Evolutionary conservation across 53 echinoderm and acorn worm species (phyloP).

Genomic region (Paracentrotus lividus): DNA sequence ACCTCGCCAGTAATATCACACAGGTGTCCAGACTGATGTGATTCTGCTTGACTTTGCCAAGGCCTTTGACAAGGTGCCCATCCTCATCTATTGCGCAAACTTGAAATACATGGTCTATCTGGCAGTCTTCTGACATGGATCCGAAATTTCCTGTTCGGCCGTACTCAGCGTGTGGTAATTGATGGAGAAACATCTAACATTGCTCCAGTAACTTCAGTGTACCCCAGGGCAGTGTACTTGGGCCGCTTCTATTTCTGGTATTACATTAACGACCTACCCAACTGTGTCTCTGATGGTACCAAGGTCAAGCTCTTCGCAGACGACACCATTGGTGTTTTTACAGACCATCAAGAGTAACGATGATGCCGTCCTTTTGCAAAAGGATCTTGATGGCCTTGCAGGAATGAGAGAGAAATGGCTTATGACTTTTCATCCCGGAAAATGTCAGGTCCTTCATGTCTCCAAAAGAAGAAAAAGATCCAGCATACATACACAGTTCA

Average conservation of each 20-base stretch:
- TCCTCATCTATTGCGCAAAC: conserved; percentile 29
- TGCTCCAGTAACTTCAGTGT: conserved; percentile 53
- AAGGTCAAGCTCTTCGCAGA: conserved; percentile 69
- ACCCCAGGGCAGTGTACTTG: conserved; percentile 66
- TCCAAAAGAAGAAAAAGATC: too few species aligned
- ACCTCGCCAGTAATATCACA: background rate
- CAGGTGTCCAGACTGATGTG: too few species aligned
- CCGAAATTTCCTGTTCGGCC: conserved; percentile 46
- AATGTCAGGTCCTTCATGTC: too few species aligned
- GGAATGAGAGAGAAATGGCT: too few species aligned
- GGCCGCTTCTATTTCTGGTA: conserved; percentile 66
- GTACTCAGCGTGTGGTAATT: conserved; percentile 62
- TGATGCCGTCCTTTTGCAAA: too few species aligned
- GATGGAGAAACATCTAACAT: conserved; percentile 52
- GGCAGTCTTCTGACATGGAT: conserved; percentile 59
- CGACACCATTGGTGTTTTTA: too few species aligned
- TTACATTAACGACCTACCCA: conserved; percentile 69
- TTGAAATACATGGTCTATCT: conserved; percentile 60
- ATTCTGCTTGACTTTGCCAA: conserved; percentile 50
- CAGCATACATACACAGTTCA: too few species aligned
- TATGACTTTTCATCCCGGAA: too few species aligned
- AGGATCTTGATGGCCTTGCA: too few species aligned
- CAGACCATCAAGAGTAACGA: too few species aligned
- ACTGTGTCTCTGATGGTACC: background rate
- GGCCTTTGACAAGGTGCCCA: conserved; percentile 73